Evolutionary conservation across 2,797 vertebrate species (phyloP), one percentile per base, ranked within the genome.

Genomic region (Caiman crocodilus): DNA sequence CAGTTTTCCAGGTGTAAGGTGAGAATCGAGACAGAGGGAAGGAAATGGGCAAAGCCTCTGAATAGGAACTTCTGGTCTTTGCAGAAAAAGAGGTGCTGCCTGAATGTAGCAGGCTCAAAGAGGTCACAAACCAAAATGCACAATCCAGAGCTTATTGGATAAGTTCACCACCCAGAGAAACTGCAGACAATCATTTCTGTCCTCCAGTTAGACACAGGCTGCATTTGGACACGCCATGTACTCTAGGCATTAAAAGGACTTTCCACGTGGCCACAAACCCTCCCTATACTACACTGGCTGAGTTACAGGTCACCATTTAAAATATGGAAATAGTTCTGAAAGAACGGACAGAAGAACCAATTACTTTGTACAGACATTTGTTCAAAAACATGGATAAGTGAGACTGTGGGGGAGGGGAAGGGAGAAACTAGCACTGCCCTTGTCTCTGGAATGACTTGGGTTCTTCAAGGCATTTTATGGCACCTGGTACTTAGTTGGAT

Each of bases 401-500:
- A 88, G 90, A 92, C 75, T 82, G 78, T 2, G 71, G 60, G 59
- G 42, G 74, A 25, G 55, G n/a, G 8, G 26, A 21, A 87, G 63
- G 87, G 69, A 79, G 87, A 92, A 79, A 95, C 95, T 92, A 94
- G 61, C 78, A 94, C 64, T 28, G 25, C 55, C 61, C 77, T 88
- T 92, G 85, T 71, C 92, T 93, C 76, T n/a, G 26, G 21, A 80
- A 80, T 42, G 9, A 28, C 32, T 73, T 64, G 59, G 16, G 59
- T 76, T 96, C 87, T 91, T 86, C 88, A 79, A 90, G 76, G 84
- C 79, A 81, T 77, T 92, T 84, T 93, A 42, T 0, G 3, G 95
- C 96, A 97, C 95, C 95, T 94, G 94, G 94, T 95, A 84, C 90
- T 96, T 93, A 96, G 88, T 75, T 90, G 18, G 73, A 92, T 57